Evolutionary conservation across 2,888 invertebrate species (phyloP).

Genomic region (Sepiola atlantica): DNA sequence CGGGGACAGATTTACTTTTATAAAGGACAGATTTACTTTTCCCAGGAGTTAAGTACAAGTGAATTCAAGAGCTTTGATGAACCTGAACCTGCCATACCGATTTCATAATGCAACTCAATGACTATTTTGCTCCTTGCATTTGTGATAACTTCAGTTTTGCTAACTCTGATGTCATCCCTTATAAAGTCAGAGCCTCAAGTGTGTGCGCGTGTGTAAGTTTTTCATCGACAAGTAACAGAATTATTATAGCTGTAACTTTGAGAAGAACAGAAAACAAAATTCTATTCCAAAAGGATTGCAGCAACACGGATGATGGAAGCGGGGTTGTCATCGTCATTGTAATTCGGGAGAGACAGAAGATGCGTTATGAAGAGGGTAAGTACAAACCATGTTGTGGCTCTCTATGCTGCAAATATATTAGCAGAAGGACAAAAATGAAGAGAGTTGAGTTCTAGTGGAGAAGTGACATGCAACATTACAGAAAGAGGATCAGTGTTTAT

Average conservation of each 20-base stretch:
- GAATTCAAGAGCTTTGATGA: too few relatives aligned
- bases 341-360: not conserved
- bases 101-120: too few relatives aligned
- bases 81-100: too few relatives aligned
- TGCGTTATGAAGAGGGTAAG: not conserved
- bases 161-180: not conserved
- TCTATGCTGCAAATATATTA: not conserved
- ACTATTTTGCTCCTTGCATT: too few relatives aligned
- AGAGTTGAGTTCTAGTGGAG: not conserved
- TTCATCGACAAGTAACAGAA: not conserved
- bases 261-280: not conserved
- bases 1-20: too few relatives aligned
- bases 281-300: conserved; percentile 32
- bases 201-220: not conserved
- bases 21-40: too few relatives aligned
- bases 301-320: not conserved
- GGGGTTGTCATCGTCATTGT: not conserved
- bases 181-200: conserved; percentile 3
- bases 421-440: not conserved
- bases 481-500: too few relatives aligned
- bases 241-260: conserved; percentile 9
- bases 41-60: too few relatives aligned
- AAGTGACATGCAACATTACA: not conserved
- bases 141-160: conserved; percentile 6
- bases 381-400: not conserved